phyloP scores from a whole-genome alignment of 2,888 invertebrate genomes.

The Drosophila mayaguana region DNA sequence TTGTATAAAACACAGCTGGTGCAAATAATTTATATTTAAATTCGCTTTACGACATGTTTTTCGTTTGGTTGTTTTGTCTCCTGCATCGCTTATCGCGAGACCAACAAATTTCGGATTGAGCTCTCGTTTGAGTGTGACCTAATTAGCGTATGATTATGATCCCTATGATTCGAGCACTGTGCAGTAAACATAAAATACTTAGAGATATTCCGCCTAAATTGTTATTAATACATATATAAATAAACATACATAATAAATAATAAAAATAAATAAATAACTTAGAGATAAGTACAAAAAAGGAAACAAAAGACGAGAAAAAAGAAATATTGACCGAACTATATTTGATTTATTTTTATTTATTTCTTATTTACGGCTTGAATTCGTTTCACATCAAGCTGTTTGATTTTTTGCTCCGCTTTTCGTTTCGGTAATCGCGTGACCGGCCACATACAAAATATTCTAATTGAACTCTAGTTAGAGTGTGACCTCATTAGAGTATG shows the following conservation, averaged over 20 bases:
- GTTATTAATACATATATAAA: no score
- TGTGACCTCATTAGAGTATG: neutral
- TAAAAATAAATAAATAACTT: no score
- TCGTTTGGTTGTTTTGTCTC: constrained; percentile 2
- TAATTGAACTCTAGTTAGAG: neutral
- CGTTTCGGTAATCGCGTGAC: neutral
- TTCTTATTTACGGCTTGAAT: neutral
- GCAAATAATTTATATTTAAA: constrained; percentile 12
- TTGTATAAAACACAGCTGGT: neutral
- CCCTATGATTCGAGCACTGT: neutral
- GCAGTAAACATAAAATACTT: neutral
- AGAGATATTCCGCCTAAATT: no score
- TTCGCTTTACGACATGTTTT: constrained; percentile 12
- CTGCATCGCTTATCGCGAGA: neutral
- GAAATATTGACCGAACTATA: neutral
- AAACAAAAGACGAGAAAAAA: neutral
- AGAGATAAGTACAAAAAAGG: neutral
- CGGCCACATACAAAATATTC: neutral
- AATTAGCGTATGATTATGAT: constrained; percentile 1
- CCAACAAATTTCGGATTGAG: neutral
- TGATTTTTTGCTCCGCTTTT: neutral
- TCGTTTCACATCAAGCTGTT: neutral
- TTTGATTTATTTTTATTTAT: neutral
- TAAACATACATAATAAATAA: no score
- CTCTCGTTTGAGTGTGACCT: neutral